Conservation (phyloP, 1,140 invertebrate genomes). For the Drosophila ogumai region DNA sequence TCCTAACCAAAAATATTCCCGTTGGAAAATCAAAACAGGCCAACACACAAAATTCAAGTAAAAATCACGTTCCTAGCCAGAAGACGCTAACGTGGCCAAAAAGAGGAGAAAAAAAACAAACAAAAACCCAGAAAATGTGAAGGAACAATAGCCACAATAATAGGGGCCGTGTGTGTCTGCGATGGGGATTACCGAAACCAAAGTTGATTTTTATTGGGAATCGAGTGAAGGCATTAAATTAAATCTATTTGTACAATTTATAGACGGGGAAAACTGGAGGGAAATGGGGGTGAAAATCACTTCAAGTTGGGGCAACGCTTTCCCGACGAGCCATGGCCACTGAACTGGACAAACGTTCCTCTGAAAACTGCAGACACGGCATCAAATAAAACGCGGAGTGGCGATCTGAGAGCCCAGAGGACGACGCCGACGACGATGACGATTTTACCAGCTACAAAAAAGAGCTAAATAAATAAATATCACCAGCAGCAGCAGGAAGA, state of each 20-base stretch:
- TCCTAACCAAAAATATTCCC: constrained; percentile 20
- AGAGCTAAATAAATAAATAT: constrained; percentile 80
- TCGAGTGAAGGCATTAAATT: constrained; percentile 67
- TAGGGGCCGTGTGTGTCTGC: constrained; percentile 16
- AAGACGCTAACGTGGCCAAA: constrained; percentile 77
- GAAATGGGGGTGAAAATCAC: constrained; percentile 48
- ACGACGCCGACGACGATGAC: constrained; percentile 11
- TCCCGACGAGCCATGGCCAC: constrained; percentile 59
- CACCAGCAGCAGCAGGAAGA: constrained; percentile 37
- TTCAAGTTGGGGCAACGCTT: constrained; percentile 35
- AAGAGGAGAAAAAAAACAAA: not conserved
- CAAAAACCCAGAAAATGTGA: constrained; percentile 3
- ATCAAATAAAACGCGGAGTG: constrained; percentile 67
- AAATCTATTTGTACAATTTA: constrained; percentile 79
- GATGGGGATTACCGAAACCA: constrained; percentile 47
- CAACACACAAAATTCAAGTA: constrained; percentile 62
- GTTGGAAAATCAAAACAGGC: constrained; percentile 47
- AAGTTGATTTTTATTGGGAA: constrained; percentile 75
- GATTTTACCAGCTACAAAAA: constrained; percentile 56
- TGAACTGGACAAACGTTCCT: constrained; percentile 72
- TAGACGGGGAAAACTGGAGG: constrained; percentile 57
- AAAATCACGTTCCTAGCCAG: constrained; percentile 76
- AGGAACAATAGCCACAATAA: constrained; percentile 61
- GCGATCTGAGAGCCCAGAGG: constrained; percentile 19
- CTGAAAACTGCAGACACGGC: constrained; percentile 77